phyloP scores from a whole-genome alignment of 2,797 vertebrate genomes.

The Fratercula arctica region DNA sequence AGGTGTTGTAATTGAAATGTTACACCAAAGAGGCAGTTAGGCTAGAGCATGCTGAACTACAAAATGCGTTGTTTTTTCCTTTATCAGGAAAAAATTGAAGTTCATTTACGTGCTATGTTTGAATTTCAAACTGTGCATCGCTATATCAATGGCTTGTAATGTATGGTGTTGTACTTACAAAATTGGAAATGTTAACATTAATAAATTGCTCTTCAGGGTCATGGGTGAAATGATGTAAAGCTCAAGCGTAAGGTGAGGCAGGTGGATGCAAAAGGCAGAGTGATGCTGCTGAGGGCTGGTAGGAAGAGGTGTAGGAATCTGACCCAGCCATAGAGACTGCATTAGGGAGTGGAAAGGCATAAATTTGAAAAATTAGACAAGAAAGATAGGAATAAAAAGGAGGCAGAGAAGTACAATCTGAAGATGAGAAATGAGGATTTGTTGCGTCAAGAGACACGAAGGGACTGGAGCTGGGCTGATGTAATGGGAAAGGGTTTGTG shows the following conservation, averaged over 20 bases:
- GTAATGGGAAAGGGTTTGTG: neutral
- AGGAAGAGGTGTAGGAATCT: neutral
- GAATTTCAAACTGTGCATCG: neutral
- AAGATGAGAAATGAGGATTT: neutral
- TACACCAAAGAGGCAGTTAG: neutral
- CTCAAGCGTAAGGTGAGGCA: neutral
- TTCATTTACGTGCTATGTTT: neutral
- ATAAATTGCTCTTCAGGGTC: neutral
- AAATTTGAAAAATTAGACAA: neutral
- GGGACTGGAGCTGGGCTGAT: neutral
- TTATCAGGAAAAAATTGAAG: neutral
- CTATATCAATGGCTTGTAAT: neutral
- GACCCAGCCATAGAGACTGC: neutral
- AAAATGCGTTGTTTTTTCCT: neutral
- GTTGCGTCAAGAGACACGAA: neutral
- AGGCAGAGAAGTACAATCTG: neutral
- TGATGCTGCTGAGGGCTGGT: neutral
- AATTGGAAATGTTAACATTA: neutral
- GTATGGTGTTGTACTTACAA: neutral
- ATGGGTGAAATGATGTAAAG: fast-evolving
- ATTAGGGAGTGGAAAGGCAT: neutral
- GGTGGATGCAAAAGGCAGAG: neutral
- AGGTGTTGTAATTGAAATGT: neutral
- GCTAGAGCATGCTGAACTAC: neutral
- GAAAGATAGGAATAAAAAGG: neutral